Evolutionary conservation across 2,113 vertebrate genomes (phyloP).

Genomic region (Epinephelus lanceolatus): DNA sequence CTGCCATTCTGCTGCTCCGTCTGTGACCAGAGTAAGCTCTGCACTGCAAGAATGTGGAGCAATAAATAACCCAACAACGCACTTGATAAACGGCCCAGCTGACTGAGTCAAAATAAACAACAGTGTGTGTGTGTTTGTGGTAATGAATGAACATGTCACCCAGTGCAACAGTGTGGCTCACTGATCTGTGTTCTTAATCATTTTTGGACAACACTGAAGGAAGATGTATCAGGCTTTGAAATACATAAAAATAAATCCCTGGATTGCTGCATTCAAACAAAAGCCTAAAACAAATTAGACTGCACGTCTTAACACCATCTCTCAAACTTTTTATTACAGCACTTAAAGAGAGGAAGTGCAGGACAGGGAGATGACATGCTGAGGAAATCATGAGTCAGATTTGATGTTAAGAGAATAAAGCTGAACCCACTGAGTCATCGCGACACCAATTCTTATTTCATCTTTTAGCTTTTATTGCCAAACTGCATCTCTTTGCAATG

Average conservation of each 20-base stretch:
- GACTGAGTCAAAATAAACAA: too few species aligned
- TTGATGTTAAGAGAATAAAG: constrained; percentile 29
- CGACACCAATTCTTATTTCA: constrained; percentile 44
- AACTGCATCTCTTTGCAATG: constrained; percentile 25
- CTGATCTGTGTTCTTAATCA: not conserved
- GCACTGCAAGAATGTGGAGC: too few species aligned
- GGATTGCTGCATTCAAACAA: not conserved
- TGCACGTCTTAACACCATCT: not conserved
- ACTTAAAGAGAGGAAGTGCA: constrained; percentile 1
- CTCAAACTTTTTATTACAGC: constrained; percentile 8
- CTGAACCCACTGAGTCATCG: constrained; percentile 56
- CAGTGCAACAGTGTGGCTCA: not conserved
- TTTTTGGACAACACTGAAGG: not conserved
- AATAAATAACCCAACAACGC: too few species aligned
- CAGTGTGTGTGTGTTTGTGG: too few species aligned
- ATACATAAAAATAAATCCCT: not conserved
- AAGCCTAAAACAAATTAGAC: not conserved
- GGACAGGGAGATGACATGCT: not conserved
- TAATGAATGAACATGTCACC: too few species aligned
- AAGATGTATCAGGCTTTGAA: not conserved
- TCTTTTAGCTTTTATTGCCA: constrained; percentile 35
- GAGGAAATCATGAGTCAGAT: constrained; percentile 49
- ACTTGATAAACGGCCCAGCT: too few species aligned
- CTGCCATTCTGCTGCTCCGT: too few species aligned
- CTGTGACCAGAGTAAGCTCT: too few species aligned